phyloP scores from a whole-genome alignment of 2,113 vertebrate species.

The Cyprinodon tularosa region DNA sequence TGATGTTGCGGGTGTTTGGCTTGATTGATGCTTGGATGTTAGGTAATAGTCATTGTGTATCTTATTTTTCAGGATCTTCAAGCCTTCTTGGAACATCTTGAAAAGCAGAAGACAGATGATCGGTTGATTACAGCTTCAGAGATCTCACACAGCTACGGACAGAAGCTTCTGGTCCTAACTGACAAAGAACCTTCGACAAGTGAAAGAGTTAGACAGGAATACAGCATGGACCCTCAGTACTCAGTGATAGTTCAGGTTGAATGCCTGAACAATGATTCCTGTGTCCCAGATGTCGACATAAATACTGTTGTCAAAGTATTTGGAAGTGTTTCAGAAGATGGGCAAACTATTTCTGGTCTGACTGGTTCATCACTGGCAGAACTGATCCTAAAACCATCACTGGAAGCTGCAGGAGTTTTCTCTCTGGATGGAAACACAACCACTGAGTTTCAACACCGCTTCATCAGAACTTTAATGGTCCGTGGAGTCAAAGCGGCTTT shows the following conservation, averaged over 20 bases:
- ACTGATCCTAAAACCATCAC: conserved; percentile 27
- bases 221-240: conserved; percentile 47
- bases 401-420: conserved; percentile 27
- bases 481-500: conserved; percentile 31
- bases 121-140: conserved; percentile 39
- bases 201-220: conserved; percentile 38
- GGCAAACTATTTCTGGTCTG: conserved; percentile 43
- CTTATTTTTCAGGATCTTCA: conserved; percentile 36
- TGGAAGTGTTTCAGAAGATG: conserved; percentile 37
- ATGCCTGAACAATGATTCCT: conserved; percentile 32
- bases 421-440: conserved; percentile 45
- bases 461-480: conserved; percentile 20
- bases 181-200: conserved; percentile 35
- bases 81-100: conserved; percentile 2
- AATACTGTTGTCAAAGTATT: conserved; percentile 43
- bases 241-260: conserved; percentile 32
- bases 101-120: conserved; percentile 24
- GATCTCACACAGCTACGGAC: conserved; percentile 37
- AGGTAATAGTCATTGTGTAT: neutral
- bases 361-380: conserved; percentile 37
- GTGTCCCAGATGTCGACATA: conserved; percentile 19
- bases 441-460: conserved; percentile 33
- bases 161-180: conserved; percentile 48
- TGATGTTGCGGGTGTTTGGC: too few relatives aligned
- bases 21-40: too few relatives aligned